Percentiles rank a stretch among this genome's conserved stretches.
Evolutionary conservation across 2,797 vertebrate genomes (phyloP).

Genomic region (Octomys mimax): DNA sequence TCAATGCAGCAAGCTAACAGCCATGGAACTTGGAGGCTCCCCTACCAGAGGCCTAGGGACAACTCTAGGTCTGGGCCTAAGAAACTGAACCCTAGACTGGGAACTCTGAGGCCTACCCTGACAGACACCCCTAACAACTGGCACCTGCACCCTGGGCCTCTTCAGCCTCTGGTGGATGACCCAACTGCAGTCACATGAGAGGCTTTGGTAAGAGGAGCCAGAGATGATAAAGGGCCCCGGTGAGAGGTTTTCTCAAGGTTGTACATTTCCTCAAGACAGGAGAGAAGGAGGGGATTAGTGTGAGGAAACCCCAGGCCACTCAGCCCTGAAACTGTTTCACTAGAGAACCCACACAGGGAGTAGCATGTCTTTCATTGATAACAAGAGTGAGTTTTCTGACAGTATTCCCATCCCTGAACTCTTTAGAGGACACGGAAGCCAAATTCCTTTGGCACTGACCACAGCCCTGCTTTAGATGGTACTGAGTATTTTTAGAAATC

Average conservation of each 20-base stretch:
- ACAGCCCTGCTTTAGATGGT: neutral
- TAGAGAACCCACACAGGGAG: neutral
- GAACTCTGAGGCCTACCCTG: fast-evolving
- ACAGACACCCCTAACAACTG: neutral
- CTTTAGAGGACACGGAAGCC: constrained; percentile 17
- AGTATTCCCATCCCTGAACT: neutral
- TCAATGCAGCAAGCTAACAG: fast-evolving
- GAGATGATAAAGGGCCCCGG: fast-evolving
- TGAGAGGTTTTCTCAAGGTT: neutral
- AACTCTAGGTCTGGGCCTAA: neutral
- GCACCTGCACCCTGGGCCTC: neutral
- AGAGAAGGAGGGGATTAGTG: fast-evolving
- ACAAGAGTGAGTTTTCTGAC: neutral
- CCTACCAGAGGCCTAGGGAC: neutral
- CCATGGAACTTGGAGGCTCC: neutral
- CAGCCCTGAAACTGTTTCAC: fast-evolving
- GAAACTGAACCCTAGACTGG: neutral
- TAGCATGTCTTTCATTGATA: fast-evolving
- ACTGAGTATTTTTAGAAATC: constrained; percentile 79
- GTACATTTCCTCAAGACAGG: neutral
- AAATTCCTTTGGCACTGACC: neutral
- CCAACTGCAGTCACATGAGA: neutral
- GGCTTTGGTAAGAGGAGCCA: neutral
- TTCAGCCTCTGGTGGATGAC: neutral
- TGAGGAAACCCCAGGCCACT: neutral